These are phyloP conservation scores for Polypedilum vanderplanki DNA, from an alignment of 1,140 invertebrate species.

Conservation along the genomic window DNA sequence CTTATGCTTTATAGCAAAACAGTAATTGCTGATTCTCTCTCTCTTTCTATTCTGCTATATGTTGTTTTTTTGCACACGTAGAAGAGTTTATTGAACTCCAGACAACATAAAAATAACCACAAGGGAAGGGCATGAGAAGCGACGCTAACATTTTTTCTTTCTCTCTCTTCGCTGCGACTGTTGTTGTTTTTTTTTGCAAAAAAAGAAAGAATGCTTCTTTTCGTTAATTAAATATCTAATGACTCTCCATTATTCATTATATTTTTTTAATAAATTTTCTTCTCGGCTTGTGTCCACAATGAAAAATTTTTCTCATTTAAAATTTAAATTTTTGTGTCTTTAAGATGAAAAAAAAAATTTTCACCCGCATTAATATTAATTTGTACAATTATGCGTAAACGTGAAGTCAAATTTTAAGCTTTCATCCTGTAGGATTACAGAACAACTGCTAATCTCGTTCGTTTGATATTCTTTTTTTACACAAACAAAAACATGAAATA, in stretches of 20 bases:
- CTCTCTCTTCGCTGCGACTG: not conserved
- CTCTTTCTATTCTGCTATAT: not conserved
- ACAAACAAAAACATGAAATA: too few relatives aligned
- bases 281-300: constrained; percentile 1
- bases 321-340: not conserved
- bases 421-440: not conserved
- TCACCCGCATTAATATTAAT: constrained; percentile 13
- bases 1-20: not conserved
- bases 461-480: not conserved
- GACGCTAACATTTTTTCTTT: not conserved
- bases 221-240: too few relatives aligned
- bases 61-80: not conserved
- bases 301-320: not conserved
- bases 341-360: not conserved
- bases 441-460: not conserved
- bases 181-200: too few relatives aligned
- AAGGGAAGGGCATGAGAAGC: constrained; percentile 9
- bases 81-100: constrained; percentile 5
- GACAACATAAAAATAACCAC: not conserved
- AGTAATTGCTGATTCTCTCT: constrained; percentile 13
- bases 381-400: not conserved
- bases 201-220: too few relatives aligned
- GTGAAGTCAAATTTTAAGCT: not conserved
- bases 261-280: not conserved
- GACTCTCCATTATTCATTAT: not conserved